Evolutionary conservation across 2,888 invertebrate genomes (phyloP), one percentile per base, ranked within the genome.

Genomic region (Cactoblastis cactorum): DNA sequence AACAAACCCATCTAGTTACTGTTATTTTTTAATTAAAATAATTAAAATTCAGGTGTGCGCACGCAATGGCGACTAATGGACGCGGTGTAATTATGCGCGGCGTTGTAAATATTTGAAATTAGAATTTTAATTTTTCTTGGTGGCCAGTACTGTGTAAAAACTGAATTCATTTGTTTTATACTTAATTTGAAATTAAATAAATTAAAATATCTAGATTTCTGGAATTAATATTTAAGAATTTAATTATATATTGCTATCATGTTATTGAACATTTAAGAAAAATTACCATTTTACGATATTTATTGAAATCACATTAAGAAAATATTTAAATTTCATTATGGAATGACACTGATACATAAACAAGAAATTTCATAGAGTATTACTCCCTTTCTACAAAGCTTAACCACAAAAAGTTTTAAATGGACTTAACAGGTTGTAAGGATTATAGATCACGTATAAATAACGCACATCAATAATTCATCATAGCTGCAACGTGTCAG

Each of bases 391-490:
- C n/a, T n/a, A n/a, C n/a, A n/a, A n/a, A 22, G 22, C 22, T 22
- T 22, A 5, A 22, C 22, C 22, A 35, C 4, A 8, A 37, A 11
- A 3, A 8, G 17, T 37, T 8, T 14, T 28, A 24, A 43, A 50
- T 39, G 56, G 57, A 35, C n/a, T 28, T 55, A 15, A 50, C 3
- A 53, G 15, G 37, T 37, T 37, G 57, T 67, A 66, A 64, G 73
- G 69, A 64, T 71, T 68, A 65, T 71, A 62, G 67, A 77, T 77
- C 86, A 87, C 86, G 86, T 83, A 80, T 66, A 67, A 65, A 69
- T 67, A 63, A 68, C 64, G 62, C 65, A 54, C 76, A 83, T 88
- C 77, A 81, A 88, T 88, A 83, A 88, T 88, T 82, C 87, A 88
- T 86, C 63, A 62, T 65, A 70, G 68, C 53, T 63, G 63, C 77